phyloP scores from a whole-genome alignment of 2,797 vertebrate species.

The Hippoglossus hippoglossus region DNA sequence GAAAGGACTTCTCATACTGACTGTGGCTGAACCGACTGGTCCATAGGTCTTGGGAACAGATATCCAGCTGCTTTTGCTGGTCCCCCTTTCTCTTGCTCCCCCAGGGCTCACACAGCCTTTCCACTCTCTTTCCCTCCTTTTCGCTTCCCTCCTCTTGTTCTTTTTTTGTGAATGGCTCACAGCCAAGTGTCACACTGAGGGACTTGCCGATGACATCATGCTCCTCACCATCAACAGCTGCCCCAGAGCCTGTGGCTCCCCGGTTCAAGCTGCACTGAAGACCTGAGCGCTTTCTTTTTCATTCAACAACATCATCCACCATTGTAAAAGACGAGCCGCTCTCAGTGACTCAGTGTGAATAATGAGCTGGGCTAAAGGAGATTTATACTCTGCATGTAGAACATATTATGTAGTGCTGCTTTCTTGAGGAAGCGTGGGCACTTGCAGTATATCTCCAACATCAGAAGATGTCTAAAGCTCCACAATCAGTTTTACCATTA shows the following conservation, averaged over 20 bases:
- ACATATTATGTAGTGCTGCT: slow-evolving; percentile 42
- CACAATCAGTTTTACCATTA: slow-evolving; percentile 34
- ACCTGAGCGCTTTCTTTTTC: slow-evolving; percentile 13
- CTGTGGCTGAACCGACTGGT: slow-evolving; percentile 9
- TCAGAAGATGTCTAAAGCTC: slow-evolving; percentile 33
- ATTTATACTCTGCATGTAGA: slow-evolving; percentile 54
- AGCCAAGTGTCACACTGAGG: slow-evolving; percentile 74
- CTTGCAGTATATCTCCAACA: slow-evolving; percentile 21
- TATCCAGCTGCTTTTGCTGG: not conserved
- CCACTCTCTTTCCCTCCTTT: not conserved
- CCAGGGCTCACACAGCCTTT: slow-evolving; percentile 53
- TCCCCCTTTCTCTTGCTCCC: slow-evolving; percentile 13
- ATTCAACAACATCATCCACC: slow-evolving; percentile 49
- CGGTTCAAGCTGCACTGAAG: slow-evolving; percentile 60
- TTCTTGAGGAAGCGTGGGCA: slow-evolving; percentile 19
- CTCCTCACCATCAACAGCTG: slow-evolving; percentile 62
- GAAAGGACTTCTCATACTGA: not conserved
- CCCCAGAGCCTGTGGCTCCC: slow-evolving; percentile 52
- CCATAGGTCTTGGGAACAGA: slow-evolving; percentile 7
- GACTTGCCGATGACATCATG: slow-evolving; percentile 80
- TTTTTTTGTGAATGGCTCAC: slow-evolving; percentile 61
- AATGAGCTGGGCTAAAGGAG: slow-evolving; percentile 53
- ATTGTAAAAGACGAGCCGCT: slow-evolving; percentile 67
- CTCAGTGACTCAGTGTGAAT: slow-evolving; percentile 55
- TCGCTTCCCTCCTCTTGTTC: slow-evolving; percentile 41